Conservation (phyloP, 1,140 invertebrate genomes). For the Lerema accius region DNA sequence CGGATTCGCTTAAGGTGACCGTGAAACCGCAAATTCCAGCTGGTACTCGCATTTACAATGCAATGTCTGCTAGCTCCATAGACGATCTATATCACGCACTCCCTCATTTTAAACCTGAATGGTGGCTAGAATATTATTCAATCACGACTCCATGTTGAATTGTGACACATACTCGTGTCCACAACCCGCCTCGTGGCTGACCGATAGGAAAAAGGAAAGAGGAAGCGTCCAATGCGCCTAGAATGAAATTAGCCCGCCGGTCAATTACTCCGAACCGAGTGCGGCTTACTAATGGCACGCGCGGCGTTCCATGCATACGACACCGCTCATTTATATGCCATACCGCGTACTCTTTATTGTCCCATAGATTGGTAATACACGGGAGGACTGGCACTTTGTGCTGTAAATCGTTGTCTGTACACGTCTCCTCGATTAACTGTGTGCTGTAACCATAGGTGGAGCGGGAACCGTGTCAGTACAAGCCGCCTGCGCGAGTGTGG, state of each 20-base stretch:
- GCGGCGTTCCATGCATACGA: conserved; percentile 68
- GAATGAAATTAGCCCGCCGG: conserved; percentile 78
- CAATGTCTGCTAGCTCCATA: background rate
- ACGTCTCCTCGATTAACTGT: conserved; percentile 74
- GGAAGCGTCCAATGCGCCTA: conserved; percentile 76
- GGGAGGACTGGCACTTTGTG: conserved; percentile 75
- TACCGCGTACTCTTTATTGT: conserved; percentile 73
- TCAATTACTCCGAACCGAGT: conserved; percentile 75
- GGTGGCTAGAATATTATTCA: conserved; percentile 14
- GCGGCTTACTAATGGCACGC: conserved; percentile 73
- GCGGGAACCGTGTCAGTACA: conserved; percentile 62
- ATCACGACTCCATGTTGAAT: conserved; percentile 23
- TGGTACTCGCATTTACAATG: conserved; percentile 7
- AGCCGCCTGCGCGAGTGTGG: conserved; percentile 57
- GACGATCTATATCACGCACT: conserved; percentile 17
- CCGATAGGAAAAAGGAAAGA: conserved; percentile 82
- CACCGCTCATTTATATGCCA: conserved; percentile 73
- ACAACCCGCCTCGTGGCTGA: conserved; percentile 61
- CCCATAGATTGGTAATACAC: conserved; percentile 80
- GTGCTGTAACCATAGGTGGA: conserved; percentile 54
- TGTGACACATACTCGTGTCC: conserved; percentile 35
- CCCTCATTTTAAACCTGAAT: conserved; percentile 2
- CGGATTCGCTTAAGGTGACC: conserved; percentile 16
- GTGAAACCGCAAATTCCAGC: conserved; percentile 21
- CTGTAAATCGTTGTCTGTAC: conserved; percentile 79